Evolutionary conservation across 2,888 invertebrate genomes (phyloP).

Genomic region (Sarcophaga carnaria): DNA sequence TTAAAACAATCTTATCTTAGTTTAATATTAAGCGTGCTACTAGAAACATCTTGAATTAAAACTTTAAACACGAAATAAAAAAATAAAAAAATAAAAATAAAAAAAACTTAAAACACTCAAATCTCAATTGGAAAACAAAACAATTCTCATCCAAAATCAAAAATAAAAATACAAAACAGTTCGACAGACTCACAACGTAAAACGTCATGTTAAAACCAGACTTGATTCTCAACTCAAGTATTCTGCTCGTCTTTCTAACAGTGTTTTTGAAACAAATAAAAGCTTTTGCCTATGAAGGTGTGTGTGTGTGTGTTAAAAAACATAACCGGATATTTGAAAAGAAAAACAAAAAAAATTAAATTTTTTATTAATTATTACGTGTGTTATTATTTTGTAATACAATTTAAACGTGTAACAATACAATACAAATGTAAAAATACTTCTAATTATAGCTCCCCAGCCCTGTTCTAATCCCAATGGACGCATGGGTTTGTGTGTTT

Average conservation of each 20-base stretch:
- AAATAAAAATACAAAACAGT: conserved; percentile 16
- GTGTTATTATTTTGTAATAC: not conserved
- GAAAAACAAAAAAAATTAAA: not conserved
- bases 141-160: not conserved
- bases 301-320: conserved; percentile 8
- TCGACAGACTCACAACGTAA: not conserved
- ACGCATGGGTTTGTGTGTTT: conserved; percentile 64
- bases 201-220: conserved; percentile 42
- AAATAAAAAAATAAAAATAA: not conserved
- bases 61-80: not conserved
- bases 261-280: conserved; percentile 29
- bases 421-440: no score
- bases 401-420: not conserved
- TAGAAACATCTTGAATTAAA: conserved; percentile 20
- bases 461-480: conserved; percentile 71
- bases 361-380: not conserved
- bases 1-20: conserved; percentile 30
- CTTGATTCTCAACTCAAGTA: conserved; percentile 33
- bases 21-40: conserved; percentile 27
- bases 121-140: not conserved
- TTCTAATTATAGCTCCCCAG: conserved; percentile 44
- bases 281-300: conserved; percentile 55
- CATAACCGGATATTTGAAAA: not conserved
- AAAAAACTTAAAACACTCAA: not conserved
- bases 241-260: conserved; percentile 33